Conservation (phyloP, 2,797 vertebrate genomes). For the Neosilurus mollespiculum region DNA sequence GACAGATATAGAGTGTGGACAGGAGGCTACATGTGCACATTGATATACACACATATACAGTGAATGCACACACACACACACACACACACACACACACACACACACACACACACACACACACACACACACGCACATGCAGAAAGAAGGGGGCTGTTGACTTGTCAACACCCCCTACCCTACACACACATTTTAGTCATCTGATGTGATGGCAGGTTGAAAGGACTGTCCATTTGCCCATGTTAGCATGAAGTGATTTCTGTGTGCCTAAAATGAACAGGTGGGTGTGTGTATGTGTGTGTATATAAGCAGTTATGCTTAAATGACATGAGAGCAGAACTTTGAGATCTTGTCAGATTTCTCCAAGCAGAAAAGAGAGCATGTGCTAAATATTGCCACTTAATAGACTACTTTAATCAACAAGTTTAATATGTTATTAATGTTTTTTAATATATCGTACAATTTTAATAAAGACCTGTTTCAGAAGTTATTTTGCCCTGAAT, state of each 20-base stretch:
- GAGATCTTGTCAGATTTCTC: not conserved
- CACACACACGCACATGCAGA: not conserved
- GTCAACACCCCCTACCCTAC: not conserved
- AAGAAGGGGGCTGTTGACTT: not conserved
- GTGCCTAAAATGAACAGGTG: conserved; percentile 23
- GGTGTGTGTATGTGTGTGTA: not conserved
- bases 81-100: not conserved
- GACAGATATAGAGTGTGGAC: not conserved
- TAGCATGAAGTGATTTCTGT: conserved; percentile 16
- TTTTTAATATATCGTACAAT: not conserved
- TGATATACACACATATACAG: not conserved
- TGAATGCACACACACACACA: not conserved
- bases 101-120: not conserved
- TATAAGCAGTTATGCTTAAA: not conserved
- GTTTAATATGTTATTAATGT: not conserved
- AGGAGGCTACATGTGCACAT: not conserved
- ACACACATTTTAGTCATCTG: conserved; percentile 18
- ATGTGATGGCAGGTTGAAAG: conserved; percentile 20
- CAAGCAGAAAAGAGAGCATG: not conserved
- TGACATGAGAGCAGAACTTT: not conserved
- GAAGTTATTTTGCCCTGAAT: not conserved
- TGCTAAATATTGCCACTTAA: conserved; percentile 12
- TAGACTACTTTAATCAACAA: not conserved
- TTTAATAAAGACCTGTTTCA: not conserved
- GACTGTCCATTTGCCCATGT: conserved; percentile 3